Evolutionary conservation across 2,113 vertebrate species (phyloP), one percentile per base, ranked within the genome.

Genomic region (Piprites chloris): DNA sequence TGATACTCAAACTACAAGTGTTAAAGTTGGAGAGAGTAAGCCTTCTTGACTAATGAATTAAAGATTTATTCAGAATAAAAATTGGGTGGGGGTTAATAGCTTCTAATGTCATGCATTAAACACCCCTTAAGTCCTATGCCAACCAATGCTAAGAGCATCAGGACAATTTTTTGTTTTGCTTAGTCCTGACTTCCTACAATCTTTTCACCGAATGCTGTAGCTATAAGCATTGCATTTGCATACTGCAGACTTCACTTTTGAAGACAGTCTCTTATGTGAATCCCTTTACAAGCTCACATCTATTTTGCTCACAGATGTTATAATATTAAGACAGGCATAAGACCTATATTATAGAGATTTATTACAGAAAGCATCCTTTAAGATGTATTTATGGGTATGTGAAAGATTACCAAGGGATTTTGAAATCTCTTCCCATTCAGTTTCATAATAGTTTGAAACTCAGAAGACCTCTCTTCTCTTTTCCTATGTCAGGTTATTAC

Each of bases 251-350:
- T 47, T 75, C 35, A 37, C 37, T 78, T 76, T 35, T 4, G 21
- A 76, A 73, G 14, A 49, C 30, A 55, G 24, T 66, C 61, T 87
- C 77, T 79, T 73, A 52, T 20, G 53, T n/a, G 68, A 85, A 92
- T 95, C 49, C 49, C 67, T 91, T 91, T 89, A 95, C 58, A 93
- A 66, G n/a, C 42, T 82, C 71, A 39, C 53, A 35, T 85, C 39
- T 73, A 62, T 93, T 93, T 85, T 69, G 7, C 46, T 95, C 41
- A 79, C n/a, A 73, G 74, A 82, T 91, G 32, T 72, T 93, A 27
- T 59, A 96, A 46, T 75, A 91, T 41, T 55, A 75, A 82, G 46
- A 87, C 46, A 90, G n/a, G 30, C 50, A 16, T 53, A 89, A 92
- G 20, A 55, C 55, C 42, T 81, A 14, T 69, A 73, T 90, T 46